Percentiles rank a stretch among this genome's conserved stretches.
These are phyloP conservation scores for Antheraea yamamai DNA, from an alignment of 2,888 invertebrate species.

Conservation along the genomic window DNA sequence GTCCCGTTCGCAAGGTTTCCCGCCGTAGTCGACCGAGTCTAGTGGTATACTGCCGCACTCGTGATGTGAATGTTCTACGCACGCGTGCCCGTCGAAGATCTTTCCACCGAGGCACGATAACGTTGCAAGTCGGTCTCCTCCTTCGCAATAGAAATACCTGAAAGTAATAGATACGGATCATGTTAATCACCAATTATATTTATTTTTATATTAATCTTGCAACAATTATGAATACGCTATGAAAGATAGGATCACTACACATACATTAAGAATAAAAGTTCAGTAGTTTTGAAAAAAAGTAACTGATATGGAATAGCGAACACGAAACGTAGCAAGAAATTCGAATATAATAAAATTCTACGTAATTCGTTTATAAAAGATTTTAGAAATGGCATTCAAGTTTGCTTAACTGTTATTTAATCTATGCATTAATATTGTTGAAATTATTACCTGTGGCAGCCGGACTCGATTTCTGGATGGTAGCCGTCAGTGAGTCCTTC, in stretches of 20 bases:
- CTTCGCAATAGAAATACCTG: slow-evolving; percentile 83
- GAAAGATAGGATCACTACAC: background rate
- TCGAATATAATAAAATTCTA: background rate
- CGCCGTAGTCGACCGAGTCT: slow-evolving; percentile 49
- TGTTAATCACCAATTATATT: background rate
- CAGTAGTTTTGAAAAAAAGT: background rate
- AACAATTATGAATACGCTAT: no score
- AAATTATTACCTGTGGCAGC: slow-evolving; percentile 69
- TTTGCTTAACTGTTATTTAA: background rate
- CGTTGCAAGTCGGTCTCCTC: slow-evolving; percentile 79
- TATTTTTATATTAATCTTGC: background rate
- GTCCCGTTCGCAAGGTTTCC: slow-evolving; percentile 64
- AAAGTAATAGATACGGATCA: slow-evolving; percentile 30
- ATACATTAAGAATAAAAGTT: background rate
- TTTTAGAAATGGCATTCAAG: background rate
- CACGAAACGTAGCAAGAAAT: background rate
- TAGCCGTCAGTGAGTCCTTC: slow-evolving; percentile 79
- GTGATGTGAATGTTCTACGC: slow-evolving; percentile 68
- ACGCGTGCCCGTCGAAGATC: slow-evolving; percentile 82
- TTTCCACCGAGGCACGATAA: slow-evolving; percentile 81
- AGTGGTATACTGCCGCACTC: slow-evolving; percentile 63
- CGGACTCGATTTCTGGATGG: slow-evolving; percentile 78
- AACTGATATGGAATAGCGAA: background rate
- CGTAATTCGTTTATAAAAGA: background rate
- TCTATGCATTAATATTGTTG: background rate